Evolutionary conservation across 2,113 vertebrate genomes (phyloP).

Genomic region (Bufo gargarizans): DNA sequence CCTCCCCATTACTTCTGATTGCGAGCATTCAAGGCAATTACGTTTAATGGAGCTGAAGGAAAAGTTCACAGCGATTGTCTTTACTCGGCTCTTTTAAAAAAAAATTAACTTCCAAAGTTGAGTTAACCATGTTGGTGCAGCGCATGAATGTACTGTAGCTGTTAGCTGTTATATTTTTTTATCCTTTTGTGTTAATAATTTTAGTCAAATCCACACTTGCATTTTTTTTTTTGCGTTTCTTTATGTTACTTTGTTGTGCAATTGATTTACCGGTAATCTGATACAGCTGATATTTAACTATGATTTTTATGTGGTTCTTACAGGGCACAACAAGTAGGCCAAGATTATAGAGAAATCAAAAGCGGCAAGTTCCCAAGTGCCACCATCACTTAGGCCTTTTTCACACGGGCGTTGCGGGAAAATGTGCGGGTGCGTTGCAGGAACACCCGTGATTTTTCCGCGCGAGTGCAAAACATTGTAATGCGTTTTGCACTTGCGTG

Average conservation of each 20-base stretch:
- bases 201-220: not conserved
- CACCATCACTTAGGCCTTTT: no score
- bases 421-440: no score
- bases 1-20: not conserved
- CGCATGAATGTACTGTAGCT: no score
- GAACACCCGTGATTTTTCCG: no score
- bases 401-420: no score
- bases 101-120: not conserved
- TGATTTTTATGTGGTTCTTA: no score
- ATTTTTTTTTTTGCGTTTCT: not conserved
- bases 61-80: slow-evolving; percentile 1
- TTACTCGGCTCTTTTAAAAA: not conserved
- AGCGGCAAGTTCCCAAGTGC: no score
- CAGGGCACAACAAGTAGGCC: no score
- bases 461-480: no score
- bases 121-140: not conserved
- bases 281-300: not conserved
- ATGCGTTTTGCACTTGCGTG: no score
- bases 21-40: not conserved
- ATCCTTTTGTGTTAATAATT: not conserved
- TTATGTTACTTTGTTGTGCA: not conserved
- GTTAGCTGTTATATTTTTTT: not conserved
- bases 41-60: not conserved
- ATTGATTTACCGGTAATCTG: not conserved
- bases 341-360: no score